Evolutionary conservation across 2,888 invertebrate species (phyloP).

Genomic region (Elmis aenea): DNA sequence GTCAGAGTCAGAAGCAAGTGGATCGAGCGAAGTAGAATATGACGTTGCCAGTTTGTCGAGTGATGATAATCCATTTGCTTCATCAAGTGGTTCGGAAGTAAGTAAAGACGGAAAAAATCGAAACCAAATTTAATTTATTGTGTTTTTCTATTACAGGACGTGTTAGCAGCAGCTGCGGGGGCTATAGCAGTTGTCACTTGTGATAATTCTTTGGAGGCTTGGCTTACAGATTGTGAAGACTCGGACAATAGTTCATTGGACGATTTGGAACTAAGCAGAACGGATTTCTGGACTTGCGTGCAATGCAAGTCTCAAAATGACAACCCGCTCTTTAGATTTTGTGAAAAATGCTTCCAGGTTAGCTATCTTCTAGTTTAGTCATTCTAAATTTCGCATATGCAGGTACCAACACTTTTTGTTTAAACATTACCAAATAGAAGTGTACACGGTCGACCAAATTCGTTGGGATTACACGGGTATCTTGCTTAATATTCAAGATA

Average conservation of each 20-base stretch:
- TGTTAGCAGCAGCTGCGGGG: conserved; percentile 29
- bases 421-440: too few relatives aligned
- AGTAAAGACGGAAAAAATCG: too few relatives aligned
- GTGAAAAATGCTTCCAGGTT: conserved; percentile 69
- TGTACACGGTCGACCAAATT: too few relatives aligned
- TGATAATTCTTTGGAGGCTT: conserved; percentile 38
- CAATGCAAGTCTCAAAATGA: conserved; percentile 57
- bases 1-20: conserved; percentile 27
- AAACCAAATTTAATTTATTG: background rate
- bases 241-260: conserved; percentile 36
- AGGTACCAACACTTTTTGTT: too few relatives aligned
- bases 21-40: conserved; percentile 37
- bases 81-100: conserved; percentile 54
- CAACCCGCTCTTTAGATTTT: conserved; percentile 62
- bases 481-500: too few relatives aligned
- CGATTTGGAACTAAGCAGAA: conserved; percentile 49
- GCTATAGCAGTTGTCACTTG: conserved; percentile 38
- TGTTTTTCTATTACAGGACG: conserved; percentile 12
- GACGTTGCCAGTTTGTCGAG: conserved; percentile 52
- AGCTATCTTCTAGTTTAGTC: conserved; percentile 17
- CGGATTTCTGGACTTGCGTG: conserved; percentile 61
- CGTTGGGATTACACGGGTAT: too few relatives aligned
- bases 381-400: conserved; percentile 12
- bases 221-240: conserved; percentile 42
- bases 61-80: conserved; percentile 44